Evolutionary conservation across 1,140 invertebrate genomes (phyloP), one percentile per base, ranked within the genome.

Genomic region (Drosophila nigrodunni): DNA sequence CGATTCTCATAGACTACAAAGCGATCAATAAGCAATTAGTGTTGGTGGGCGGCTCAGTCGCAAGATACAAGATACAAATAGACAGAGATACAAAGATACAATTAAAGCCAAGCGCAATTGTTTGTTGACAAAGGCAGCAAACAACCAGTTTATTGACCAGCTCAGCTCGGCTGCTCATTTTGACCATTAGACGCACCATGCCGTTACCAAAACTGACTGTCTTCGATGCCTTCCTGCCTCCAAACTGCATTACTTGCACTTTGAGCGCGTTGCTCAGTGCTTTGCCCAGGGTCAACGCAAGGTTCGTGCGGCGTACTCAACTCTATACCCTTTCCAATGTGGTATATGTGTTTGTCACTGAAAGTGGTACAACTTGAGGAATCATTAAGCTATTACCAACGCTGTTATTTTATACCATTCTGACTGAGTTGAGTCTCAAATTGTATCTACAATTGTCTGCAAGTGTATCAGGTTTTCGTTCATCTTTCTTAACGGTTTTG

Each of bases 11-110:
- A 58, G 30, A 58, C 37, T 71, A 76, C 59, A 35, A 41, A 11
- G 58, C 79, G 66, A 83, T 89, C 85, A 89, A 89, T 89, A 85
- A 89, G 78, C 85, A 81, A 89, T 89, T 89, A 85, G 85, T 69
- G 74, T 73, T 62, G 85, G 85, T 81, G 86, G 85, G 77, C 85
- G 62, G 71, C 78, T 72, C 58, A 69, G 35, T 34, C 41, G 7
- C 6, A 3, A 34, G 39, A 43, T 6, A 43, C 10, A 25, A 37
- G 25, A 30, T 30, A 30, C 25, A 30, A 30, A 30, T 30, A 30
- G 25, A 30, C 25, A 30, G 25, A 30, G 25, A 30, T 30, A 30
- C 25, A 30, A 4, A 30, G 25, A 30, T 30, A 30, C 25, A 30
- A 30, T 30, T 30, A 30, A 30, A 21, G 35, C 3, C 25, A 5